phyloP scores from a whole-genome alignment of 2,888 invertebrate species.

The Polydesmus complanatus region DNA sequence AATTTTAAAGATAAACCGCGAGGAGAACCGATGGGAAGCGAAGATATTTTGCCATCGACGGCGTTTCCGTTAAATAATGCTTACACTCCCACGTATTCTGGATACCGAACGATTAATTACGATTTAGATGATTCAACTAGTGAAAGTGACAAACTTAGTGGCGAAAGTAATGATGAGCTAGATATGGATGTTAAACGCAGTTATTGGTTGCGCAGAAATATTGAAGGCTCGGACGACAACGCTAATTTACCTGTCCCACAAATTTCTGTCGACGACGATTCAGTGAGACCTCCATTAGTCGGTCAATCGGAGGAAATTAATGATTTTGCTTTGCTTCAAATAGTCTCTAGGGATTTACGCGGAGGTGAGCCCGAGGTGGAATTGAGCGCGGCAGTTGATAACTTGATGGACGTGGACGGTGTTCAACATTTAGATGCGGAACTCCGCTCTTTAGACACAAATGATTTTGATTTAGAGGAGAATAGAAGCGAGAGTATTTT shows the following conservation, averaged over 20 bases:
- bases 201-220: neutral
- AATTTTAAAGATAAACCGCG: neutral
- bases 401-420: neutral
- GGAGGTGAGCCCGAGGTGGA: constrained; percentile 1
- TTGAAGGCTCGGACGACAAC: neutral
- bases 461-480: neutral
- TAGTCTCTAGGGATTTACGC: neutral
- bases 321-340: neutral
- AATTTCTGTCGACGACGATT: neutral
- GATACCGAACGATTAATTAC: neutral
- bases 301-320: constrained; percentile 9
- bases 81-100: neutral
- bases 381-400: no score
- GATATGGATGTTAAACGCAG: neutral
- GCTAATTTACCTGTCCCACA: neutral
- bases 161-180: neutral
- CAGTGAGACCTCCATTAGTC: constrained; percentile 10
- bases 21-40: constrained; percentile 9
- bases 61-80: no score
- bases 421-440: no score
- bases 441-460: neutral
- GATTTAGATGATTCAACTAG: neutral
- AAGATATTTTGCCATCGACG: neutral
- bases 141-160: neutral
- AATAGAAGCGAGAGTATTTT: neutral